These are phyloP conservation scores for Acrocephalus scirpaceus DNA, from an alignment of 2,797 vertebrate species.

Conservation along the genomic window DNA sequence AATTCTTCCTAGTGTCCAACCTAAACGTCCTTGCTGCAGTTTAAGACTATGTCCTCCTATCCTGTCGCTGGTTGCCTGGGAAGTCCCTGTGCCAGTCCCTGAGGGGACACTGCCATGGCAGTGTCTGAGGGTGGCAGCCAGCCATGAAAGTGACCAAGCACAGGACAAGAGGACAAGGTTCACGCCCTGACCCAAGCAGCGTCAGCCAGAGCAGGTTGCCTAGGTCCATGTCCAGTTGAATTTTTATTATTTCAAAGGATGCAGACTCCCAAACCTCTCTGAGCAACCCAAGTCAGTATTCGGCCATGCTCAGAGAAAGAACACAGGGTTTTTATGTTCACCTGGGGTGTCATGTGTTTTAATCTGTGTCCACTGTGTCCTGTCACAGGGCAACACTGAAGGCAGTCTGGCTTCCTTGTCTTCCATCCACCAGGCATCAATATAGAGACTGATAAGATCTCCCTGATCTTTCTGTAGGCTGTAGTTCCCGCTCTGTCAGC, in stretches of 20 bases:
- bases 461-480: not conserved
- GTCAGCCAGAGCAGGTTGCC: not conserved
- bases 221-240: rapidly evolving
- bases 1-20: not conserved
- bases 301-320: not conserved
- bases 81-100: rapidly evolving
- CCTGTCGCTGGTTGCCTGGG: not conserved
- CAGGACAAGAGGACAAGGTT: too few relatives aligned
- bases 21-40: not conserved
- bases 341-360: not conserved
- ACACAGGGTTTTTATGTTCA: not conserved
- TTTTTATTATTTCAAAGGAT: not conserved
- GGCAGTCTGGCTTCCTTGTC: not conserved
- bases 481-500: not conserved
- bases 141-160: rapidly evolving
- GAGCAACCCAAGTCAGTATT: not conserved
- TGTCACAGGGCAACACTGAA: not conserved
- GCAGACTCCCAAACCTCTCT: not conserved
- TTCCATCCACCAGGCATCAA: not conserved
- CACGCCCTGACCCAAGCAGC: not conserved
- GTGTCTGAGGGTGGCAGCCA: not conserved
- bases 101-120: rapidly evolving
- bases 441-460: not conserved
- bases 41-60: not conserved
- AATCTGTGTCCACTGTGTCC: not conserved